Conservation (phyloP, 2,888 invertebrate genomes). For the Perithous albicinctus region DNA sequence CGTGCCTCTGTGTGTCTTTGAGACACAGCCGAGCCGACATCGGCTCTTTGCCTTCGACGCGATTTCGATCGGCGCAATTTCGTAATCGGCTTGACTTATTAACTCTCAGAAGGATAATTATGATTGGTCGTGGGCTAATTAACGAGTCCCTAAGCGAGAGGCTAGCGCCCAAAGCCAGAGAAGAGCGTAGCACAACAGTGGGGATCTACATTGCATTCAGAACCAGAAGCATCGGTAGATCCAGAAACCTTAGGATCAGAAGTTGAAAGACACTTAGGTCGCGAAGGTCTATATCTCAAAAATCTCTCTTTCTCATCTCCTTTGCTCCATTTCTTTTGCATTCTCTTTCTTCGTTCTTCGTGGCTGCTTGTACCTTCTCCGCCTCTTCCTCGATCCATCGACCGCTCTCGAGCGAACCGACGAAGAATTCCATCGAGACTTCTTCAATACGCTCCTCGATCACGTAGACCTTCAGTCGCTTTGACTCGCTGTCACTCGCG, state of each 20-base stretch:
- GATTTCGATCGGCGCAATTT: conserved; percentile 69
- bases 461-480: conserved; percentile 21
- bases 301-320: conserved; percentile 57
- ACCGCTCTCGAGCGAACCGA: not conserved
- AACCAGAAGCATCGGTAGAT: conserved; percentile 20
- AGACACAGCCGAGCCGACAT: conserved; percentile 40
- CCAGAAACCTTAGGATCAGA: conserved; percentile 11
- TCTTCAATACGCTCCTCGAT: conserved; percentile 26
- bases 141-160: conserved; percentile 71
- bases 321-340: conserved; percentile 57
- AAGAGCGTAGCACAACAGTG: too few relatives aligned
- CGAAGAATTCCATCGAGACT: conserved; percentile 45
- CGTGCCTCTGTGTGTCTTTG: conserved; percentile 49
- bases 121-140: conserved; percentile 76
- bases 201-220: not conserved
- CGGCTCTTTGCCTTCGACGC: conserved; percentile 39
- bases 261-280: conserved; percentile 56
- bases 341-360: conserved; percentile 64
- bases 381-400: conserved; percentile 23
- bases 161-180: conserved; percentile 34
- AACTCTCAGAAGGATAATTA: conserved; percentile 76
- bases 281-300: conserved; percentile 57
- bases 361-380: conserved; percentile 62
- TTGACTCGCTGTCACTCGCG: conserved; percentile 40
- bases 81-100: conserved; percentile 76